These are phyloP conservation scores for Acrocephalus arundinaceus DNA, from an alignment of 2,113 vertebrate genomes.

Conservation along the genomic window DNA sequence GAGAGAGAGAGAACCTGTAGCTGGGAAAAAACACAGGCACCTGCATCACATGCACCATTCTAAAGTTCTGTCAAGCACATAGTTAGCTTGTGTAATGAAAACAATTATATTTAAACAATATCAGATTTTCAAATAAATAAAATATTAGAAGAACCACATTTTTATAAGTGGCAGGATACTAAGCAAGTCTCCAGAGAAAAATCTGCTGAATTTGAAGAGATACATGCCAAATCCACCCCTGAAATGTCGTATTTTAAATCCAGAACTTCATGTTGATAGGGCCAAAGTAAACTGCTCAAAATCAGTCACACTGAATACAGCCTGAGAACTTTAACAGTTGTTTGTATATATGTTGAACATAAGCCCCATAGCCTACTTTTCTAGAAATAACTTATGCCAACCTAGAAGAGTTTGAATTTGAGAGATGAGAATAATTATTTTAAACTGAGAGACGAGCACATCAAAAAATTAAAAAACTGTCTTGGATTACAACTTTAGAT, in stretches of 20 bases:
- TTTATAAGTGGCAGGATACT: not conserved
- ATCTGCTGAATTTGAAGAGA: not conserved
- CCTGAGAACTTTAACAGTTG: not conserved
- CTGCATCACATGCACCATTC: not conserved
- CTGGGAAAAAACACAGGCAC: not conserved
- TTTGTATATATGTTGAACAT: not conserved
- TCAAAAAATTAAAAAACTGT: not conserved
- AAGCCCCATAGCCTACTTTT: not conserved
- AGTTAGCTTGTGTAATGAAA: not conserved
- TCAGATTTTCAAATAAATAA: not conserved
- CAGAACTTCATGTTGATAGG: not conserved
- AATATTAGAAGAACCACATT: not conserved
- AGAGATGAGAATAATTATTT: slow-evolving; percentile 6
- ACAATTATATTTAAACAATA: not conserved
- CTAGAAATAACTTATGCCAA: not conserved
- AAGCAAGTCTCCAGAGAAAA: not conserved
- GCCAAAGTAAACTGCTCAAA: not conserved
- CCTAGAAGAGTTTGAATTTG: not conserved
- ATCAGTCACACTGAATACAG: not conserved
- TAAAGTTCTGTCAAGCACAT: not conserved
- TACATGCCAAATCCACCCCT: not conserved
- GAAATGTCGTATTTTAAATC: not conserved
- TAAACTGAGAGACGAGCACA: slow-evolving; percentile 9
- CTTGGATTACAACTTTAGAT: not conserved
- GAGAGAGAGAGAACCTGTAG: not conserved